These are phyloP conservation scores for Periparus ater DNA, from an alignment of 2,797 vertebrate species.

Conservation along the genomic window DNA sequence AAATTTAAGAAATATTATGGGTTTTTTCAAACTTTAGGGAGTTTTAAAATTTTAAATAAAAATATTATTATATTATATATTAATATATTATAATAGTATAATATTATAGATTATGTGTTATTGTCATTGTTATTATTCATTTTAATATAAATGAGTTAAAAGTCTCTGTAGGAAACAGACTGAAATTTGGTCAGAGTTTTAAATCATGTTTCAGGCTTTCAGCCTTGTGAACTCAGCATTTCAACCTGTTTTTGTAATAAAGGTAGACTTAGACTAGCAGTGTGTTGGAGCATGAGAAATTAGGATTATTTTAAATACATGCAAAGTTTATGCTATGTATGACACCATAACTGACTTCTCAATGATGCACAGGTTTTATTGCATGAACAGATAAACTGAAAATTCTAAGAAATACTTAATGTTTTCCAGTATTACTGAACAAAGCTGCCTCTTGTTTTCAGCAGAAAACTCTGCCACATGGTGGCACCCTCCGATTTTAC, in stretches of 20 bases:
- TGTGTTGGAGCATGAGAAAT: background rate
- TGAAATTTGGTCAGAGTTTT: background rate
- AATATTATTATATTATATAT: too few species aligned
- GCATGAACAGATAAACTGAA: background rate
- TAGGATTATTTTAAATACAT: background rate
- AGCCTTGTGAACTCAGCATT: background rate
- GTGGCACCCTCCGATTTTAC: constrained; percentile 43
- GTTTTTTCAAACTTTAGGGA: too few species aligned
- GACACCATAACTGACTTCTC: background rate
- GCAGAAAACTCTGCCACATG: constrained; percentile 1
- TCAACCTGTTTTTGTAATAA: background rate
- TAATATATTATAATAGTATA: too few species aligned
- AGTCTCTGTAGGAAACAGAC: background rate
- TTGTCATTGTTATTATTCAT: too few species aligned
- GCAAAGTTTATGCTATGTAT: background rate
- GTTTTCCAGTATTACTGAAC: background rate
- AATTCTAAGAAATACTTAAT: background rate
- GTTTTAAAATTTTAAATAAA: too few species aligned
- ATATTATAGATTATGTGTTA: too few species aligned
- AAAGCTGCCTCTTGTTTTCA: background rate
- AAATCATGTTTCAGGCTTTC: background rate
- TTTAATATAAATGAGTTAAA: background rate
- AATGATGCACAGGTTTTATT: background rate
- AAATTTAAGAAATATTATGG: too few species aligned
- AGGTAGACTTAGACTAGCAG: background rate